A percentile compares a stretch with the other conserved stretches of the same genome.
phyloP scores from a whole-genome alignment of 1,140 invertebrate species.

The Globodera rostochiensis region DNA sequence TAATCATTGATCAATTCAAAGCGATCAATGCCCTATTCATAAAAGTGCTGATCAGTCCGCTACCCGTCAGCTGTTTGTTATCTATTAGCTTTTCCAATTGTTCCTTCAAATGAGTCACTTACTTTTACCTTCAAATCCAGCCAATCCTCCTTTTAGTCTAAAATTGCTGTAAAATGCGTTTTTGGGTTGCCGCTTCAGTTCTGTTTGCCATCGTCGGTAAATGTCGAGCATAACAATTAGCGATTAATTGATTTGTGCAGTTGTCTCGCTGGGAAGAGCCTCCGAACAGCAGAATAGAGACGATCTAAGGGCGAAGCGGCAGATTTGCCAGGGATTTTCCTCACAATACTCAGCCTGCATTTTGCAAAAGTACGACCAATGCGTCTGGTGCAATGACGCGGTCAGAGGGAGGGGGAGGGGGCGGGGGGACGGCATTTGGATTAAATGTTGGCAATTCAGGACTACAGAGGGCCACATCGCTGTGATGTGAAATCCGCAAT shows the following conservation, averaged over 20 bases:
- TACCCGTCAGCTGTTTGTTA: not conserved
- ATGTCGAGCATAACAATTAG: not conserved
- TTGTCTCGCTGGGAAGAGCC: not conserved
- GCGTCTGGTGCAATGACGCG: constrained; percentile 28
- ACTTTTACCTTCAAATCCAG: not conserved
- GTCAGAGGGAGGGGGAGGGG: not conserved
- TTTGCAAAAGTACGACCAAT: constrained; percentile 15
- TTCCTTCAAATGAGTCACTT: not conserved
- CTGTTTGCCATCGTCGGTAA: not conserved
- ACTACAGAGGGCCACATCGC: not conserved
- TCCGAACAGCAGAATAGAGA: not conserved
- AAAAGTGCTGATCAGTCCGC: not conserved
- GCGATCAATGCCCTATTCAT: not conserved
- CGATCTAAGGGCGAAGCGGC: not conserved
- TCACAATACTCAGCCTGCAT: constrained; percentile 5
- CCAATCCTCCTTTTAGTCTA: not conserved
- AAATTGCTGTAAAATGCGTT: not conserved
- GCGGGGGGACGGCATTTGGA: not conserved
- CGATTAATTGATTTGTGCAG: not conserved
- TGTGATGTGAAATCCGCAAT: not conserved
- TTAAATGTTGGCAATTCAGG: not conserved
- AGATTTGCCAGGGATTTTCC: not conserved
- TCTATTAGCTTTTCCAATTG: not conserved
- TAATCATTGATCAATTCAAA: not conserved
- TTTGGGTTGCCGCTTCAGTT: not conserved